Evolutionary conservation across 2,113 vertebrate genomes (phyloP), one percentile per base, ranked within the genome.

Genomic region (Dascyllus trimaculatus): DNA sequence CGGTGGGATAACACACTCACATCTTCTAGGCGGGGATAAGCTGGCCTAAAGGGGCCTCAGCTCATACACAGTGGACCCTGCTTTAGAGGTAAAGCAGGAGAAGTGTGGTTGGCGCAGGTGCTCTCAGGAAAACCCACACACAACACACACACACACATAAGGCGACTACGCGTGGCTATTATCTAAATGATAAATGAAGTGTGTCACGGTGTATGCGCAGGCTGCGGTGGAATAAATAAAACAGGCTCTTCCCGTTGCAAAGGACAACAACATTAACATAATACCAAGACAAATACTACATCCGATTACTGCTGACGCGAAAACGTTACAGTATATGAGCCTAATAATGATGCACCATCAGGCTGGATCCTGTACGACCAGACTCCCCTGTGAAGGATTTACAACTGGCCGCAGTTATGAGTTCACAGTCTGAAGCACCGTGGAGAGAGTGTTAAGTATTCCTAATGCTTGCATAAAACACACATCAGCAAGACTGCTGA

Each of bases 231-330:
- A 75, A 90, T 78, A 89, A 90, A 93, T 88, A 90, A 88, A 84
- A 72, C 69, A 38, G 57, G 84, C 74, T 59, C 59, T 81, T 87
- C 78, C 79, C 49, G 68, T 75, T 66, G 38, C 81, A 87, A 88
- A 86, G 84, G 83, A 90, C 88, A 89, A 91, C 86, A 85, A 70
- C 71, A 90, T 90, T 89, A 92, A 59, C 87, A 88, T 89, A 92
- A 91, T 60, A 85, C 64, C 65, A 64, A 89, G 89, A 92, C 84
- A 86, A 92, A 92, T 85, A 79, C 58, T 43, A 57, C 79, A 79
- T 62, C 72, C 32, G 76, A 93, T 92, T 88, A 85, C 68, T 79
- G 90, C 86, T 84, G 90, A 89, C 77, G 72, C 40, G 15, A 64
- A 68, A 80, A 85, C 35, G 59, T 74, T 83, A 86, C 83, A 73